These are phyloP conservation scores for Bombus sylvicola DNA, from an alignment of 1,140 invertebrate genomes.

Conservation along the genomic window DNA sequence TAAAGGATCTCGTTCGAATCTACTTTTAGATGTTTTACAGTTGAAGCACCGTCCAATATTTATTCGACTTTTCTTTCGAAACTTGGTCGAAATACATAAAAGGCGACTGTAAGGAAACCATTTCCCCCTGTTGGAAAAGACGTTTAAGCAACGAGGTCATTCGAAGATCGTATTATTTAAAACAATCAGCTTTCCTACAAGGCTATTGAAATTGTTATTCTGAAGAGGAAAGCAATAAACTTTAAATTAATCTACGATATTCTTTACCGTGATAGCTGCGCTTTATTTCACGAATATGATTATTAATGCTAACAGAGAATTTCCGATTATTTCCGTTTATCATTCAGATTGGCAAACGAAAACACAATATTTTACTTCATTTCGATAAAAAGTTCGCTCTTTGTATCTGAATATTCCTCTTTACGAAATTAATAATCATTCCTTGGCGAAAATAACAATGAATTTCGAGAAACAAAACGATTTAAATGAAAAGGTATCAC, in stretches of 20 bases:
- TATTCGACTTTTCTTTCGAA: conserved; percentile 36
- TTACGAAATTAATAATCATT: background rate
- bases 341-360: too few relatives aligned
- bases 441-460: background rate
- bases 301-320: too few relatives aligned
- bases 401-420: background rate
- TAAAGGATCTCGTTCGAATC: conserved; percentile 23
- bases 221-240: background rate
- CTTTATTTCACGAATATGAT: too few relatives aligned
- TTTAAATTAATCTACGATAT: background rate
- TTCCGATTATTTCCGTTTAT: too few relatives aligned
- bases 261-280: too few relatives aligned
- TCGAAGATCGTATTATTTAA: background rate
- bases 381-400: background rate
- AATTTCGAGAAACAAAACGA: background rate
- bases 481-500: background rate
- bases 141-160: conserved; percentile 1
- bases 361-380: background rate
- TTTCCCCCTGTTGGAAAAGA: background rate
- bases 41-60: conserved; percentile 21
- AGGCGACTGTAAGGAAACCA: background rate
- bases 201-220: background rate
- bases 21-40: conserved; percentile 34
- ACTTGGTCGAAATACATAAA: conserved; percentile 7
- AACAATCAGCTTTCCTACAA: background rate